Evolutionary conservation across 2,113 vertebrate species (phyloP).

Genomic region (Ardeotis arabs): DNA sequence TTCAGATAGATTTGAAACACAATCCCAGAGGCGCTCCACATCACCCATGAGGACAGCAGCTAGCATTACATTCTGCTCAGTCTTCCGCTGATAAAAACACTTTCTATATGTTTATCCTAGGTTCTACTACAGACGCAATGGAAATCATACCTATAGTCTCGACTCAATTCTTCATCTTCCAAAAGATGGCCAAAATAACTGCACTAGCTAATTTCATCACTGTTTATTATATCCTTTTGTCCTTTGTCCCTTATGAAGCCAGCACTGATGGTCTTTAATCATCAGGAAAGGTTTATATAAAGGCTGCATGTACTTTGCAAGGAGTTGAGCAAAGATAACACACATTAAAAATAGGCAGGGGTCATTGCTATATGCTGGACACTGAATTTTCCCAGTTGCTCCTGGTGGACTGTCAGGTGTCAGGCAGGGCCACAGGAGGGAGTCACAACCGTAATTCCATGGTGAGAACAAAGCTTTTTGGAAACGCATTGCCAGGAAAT

Average conservation of each 20-base stretch:
- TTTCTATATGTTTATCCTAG: background rate
- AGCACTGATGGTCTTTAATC: background rate
- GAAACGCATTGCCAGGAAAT: background rate
- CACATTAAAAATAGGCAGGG: fast-evolving
- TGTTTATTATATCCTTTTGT: background rate
- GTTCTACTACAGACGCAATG: too few species aligned
- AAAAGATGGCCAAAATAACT: background rate
- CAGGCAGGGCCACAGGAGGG: background rate
- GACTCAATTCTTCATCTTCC: background rate
- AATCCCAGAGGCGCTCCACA: background rate
- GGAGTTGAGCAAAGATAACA: background rate
- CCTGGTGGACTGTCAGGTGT: background rate
- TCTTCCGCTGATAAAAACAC: background rate
- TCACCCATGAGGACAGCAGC: fast-evolving
- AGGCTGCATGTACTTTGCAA: fast-evolving
- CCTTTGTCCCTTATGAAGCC: background rate
- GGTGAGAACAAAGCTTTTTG: background rate
- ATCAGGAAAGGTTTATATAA: background rate
- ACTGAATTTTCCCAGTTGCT: background rate
- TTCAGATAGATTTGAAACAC: background rate
- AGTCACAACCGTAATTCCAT: fast-evolving
- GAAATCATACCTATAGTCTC: background rate
- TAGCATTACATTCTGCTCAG: background rate
- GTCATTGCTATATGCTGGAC: fast-evolving
- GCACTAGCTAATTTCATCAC: background rate